Conservation (phyloP, 2,797 vertebrate species). For the Pseudochaenichthys georgianus region DNA sequence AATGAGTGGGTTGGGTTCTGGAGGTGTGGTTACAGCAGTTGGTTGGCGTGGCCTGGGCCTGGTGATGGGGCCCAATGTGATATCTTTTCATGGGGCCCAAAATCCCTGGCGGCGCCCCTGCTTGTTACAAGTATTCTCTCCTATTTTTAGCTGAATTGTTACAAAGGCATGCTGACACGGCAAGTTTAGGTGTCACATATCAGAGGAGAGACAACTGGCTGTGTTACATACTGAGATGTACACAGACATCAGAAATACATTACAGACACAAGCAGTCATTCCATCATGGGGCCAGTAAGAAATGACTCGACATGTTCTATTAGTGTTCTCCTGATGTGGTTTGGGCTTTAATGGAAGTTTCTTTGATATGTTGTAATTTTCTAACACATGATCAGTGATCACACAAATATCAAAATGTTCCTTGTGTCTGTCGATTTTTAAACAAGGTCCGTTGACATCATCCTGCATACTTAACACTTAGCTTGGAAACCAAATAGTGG, state of each 20-base stretch:
- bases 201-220: not conserved
- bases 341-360: not conserved
- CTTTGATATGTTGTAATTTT: not conserved
- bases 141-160: not conserved
- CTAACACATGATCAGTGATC: not conserved
- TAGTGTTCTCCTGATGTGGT: not conserved
- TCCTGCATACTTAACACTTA: not conserved
- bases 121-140: not conserved
- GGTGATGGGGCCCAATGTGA: no score
- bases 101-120: no score
- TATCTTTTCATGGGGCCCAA: no score
- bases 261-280: not conserved
- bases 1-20: no score
- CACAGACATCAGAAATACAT: constrained; percentile 5
- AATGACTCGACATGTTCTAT: not conserved
- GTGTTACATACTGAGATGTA: not conserved
- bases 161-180: constrained; percentile 5
- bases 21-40: no score
- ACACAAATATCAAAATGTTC: not conserved
- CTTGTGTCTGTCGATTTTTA: not conserved
- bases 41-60: no score
- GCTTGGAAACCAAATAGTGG: not conserved
- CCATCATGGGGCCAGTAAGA: not conserved
- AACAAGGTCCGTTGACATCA: not conserved
- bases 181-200: not conserved